Base-by-base conservation (phyloP, 2,797 vertebrate genomes). In the Otus scops region DNA sequence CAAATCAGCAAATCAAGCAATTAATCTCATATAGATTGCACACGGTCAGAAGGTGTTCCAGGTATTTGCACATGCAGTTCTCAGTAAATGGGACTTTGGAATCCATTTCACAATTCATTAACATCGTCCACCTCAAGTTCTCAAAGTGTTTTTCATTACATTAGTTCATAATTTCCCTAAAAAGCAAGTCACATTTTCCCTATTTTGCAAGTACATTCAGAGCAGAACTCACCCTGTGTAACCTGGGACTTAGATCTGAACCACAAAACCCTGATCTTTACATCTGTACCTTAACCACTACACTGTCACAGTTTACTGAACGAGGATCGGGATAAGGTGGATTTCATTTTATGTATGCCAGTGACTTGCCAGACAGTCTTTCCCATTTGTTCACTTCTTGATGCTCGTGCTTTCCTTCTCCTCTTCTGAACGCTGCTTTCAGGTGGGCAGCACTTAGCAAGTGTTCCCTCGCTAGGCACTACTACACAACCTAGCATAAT, bases 31-130 rank as follows among this genome's bases (percentile, higher is more conserved):
- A 47, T 3, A 23, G n/a, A 56, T 2, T 60, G 41, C 43, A 60
- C 23, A 8, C 0, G 0, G 28, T 21, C 34, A 57, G 50, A 48
- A 79, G 23, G 27, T 9, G 4, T 45, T 75, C 47, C 18, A n/a
- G 21, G 6, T 50, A 24, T 36, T 75, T 59, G 24, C 67, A 50
- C 1, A 7, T 24, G 12, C 21, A 39, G 3, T 39, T 70, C 34
- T 32, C 50, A 30, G n/a, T 21, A 24, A 1, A 1, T 19, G 7
- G 15, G 38, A 24, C 56, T 73, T 60, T 15, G 7, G 30, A 73
- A 54, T 38, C 23, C 27, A 68, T 27, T 45, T 41, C 20, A 54
- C 11, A 32, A 45, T 60, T 47, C 48, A 32, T 70, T 56, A 81
- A 54, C 26, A 39, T 10, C 3, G 0, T 67, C 23, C 26, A 43